Conservation (phyloP, 1,140 invertebrate species). For the Drosophila quadrilineata region DNA sequence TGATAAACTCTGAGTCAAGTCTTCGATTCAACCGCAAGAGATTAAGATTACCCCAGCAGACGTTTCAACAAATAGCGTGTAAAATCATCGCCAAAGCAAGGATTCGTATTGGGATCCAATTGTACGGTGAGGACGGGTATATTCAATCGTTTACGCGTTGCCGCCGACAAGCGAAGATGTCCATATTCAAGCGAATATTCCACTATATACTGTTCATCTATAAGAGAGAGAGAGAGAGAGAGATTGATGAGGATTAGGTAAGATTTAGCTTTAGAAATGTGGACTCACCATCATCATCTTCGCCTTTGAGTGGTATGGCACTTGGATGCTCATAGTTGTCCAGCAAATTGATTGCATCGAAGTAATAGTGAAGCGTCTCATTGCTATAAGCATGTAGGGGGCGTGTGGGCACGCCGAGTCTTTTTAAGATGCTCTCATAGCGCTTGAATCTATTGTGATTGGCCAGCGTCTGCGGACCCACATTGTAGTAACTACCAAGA, state of each 20-base stretch:
- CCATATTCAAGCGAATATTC: slow-evolving; percentile 99
- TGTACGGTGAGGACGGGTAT: slow-evolving; percentile 96
- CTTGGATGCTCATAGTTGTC: slow-evolving; percentile 58
- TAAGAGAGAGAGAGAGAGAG: slow-evolving; percentile 28
- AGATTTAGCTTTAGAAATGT: not conserved
- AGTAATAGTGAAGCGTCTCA: slow-evolving; percentile 70
- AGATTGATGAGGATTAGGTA: not conserved
- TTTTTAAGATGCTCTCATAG: slow-evolving; percentile 54
- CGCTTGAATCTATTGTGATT: slow-evolving; percentile 57
- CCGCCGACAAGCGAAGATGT: slow-evolving; percentile 93
- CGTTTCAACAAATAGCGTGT: slow-evolving; percentile 94
- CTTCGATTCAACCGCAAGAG: too few species aligned
- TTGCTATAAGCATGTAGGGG: slow-evolving; percentile 59
- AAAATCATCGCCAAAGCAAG: slow-evolving; percentile 96
- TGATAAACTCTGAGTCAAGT: not conserved
- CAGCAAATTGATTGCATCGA: slow-evolving; percentile 63
- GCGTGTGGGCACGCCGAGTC: slow-evolving; percentile 46
- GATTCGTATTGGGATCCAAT: slow-evolving; percentile 92
- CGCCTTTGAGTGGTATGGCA: slow-evolving; percentile 53
- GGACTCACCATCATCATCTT: slow-evolving; percentile 47
- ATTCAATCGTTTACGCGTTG: slow-evolving; percentile 91
- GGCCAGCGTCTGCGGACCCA: slow-evolving; percentile 66
- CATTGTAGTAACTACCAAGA: slow-evolving; percentile 52
- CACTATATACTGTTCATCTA: slow-evolving; percentile 97
- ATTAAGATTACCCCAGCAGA: slow-evolving; percentile 87